A percentile compares a stretch with the other conserved stretches of the same genome.
Evolutionary conservation across 1,140 invertebrate genomes (phyloP).

Genomic region (Zophobas atratus): DNA sequence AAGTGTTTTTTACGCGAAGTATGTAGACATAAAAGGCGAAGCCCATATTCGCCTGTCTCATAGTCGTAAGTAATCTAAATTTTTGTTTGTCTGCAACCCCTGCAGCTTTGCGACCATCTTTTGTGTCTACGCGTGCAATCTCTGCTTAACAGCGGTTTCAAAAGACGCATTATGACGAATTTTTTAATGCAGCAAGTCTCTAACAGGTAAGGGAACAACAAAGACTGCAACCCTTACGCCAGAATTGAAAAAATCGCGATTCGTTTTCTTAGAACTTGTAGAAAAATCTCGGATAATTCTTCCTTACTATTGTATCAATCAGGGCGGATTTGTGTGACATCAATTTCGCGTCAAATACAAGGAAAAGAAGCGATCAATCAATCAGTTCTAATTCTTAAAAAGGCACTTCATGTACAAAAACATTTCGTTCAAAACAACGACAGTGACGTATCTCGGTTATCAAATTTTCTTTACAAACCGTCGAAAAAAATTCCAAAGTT

Average conservation of each 20-base stretch:
- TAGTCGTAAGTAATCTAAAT: constrained; percentile 52
- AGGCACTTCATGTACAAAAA: not conserved
- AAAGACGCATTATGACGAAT: constrained; percentile 36
- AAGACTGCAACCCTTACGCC: not conserved
- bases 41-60: constrained; percentile 46
- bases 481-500: not conserved
- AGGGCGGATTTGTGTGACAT: no score
- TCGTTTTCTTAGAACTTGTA: no score
- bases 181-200: constrained; percentile 24
- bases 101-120: constrained; percentile 28
- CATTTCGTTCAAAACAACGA: not conserved
- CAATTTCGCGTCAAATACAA: no score
- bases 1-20: constrained; percentile 36
- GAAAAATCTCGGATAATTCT: no score
- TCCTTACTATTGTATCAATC: no score
- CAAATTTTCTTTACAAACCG: not conserved
- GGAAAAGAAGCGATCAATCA: no score
- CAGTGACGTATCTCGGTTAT: not conserved
- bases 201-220: not conserved
- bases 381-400: not conserved
- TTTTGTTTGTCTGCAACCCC: constrained; percentile 53
- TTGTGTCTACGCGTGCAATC: constrained; percentile 35
- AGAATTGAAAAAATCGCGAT: not conserved
- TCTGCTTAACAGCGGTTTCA: constrained; percentile 38
- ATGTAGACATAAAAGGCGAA: constrained; percentile 59